Base-by-base conservation (phyloP, 1,140 invertebrate genomes). In the Cataglyphis hispanica region DNA sequence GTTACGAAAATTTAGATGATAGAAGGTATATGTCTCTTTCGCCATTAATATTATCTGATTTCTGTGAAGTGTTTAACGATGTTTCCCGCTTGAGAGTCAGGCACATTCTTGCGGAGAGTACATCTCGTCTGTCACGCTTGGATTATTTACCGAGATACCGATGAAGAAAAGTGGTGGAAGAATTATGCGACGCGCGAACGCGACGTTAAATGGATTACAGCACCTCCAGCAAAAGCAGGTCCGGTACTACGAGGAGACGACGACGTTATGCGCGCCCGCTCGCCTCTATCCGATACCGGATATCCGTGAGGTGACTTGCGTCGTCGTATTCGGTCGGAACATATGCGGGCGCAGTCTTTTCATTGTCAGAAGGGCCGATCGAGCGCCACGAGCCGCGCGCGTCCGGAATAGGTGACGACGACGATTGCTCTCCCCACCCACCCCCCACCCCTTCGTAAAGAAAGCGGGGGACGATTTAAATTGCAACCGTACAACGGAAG, bases 291-390 rank as follows among this genome's bases (percentile, higher is more conserved):
- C 72, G 46, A 86, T 91, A 92, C 93, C 93, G 93, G 93, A 94
- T 94, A 94, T 94, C 93, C 93, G 93, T 91, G 92, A 93, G 91
- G 90, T 90, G 92, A 93, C 92, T 89, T 22, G 76, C 40, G 40
- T 27, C 13, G 60, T 46, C 60, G 83, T 72, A 64, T 37, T 61
- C 78, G 85, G 80, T 85, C 86, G 89, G 89, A 89, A 93, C 86
- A 91, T 31, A 31, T 94, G 93, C 93, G 93, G 93, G 93, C 89
- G 85, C 87, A 89, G 90, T 93, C 90, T 94, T 85, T 53, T 60
- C 46, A 50, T 50, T 50, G 46, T 50, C 67, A 43, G 50, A 40
- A 64, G 60, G 53, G 46, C 37, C 50, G 81, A 83, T 83, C 53
- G 31, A 81, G 34, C 78, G 43, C 13, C 43, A 60, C 11, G 78